phyloP scores from a whole-genome alignment of 1,140 invertebrate genomes.

The Choristoneura fumiferana region DNA sequence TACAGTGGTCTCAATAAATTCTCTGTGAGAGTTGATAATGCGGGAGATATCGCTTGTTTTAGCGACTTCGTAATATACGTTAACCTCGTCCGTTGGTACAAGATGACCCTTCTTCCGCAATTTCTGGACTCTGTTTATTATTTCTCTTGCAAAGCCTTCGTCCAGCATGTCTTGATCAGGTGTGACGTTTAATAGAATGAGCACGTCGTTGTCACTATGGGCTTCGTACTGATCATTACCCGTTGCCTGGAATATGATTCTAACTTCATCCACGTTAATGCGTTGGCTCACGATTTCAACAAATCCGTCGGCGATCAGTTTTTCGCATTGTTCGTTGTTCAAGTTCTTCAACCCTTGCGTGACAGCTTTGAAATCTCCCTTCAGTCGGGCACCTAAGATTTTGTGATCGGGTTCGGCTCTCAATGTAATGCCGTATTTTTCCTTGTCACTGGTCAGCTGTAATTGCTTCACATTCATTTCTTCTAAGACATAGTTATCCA shows the following conservation, averaged over 20 bases:
- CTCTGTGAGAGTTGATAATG: slow-evolving; percentile 84
- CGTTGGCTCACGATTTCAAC: slow-evolving; percentile 87
- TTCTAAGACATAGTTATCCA: slow-evolving; percentile 93
- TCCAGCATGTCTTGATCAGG: slow-evolving; percentile 94
- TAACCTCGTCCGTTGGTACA: slow-evolving; percentile 94
- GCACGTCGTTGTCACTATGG: slow-evolving; percentile 92
- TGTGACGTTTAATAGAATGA: slow-evolving; percentile 88
- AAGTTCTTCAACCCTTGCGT: slow-evolving; percentile 90
- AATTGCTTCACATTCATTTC: slow-evolving; percentile 96
- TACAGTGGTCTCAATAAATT: slow-evolving; percentile 90
- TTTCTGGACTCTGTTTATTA: slow-evolving; percentile 98
- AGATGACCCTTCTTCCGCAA: slow-evolving; percentile 97
- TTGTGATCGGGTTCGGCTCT: slow-evolving; percentile 96
- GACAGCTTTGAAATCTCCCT: slow-evolving; percentile 94
- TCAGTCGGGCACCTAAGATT: slow-evolving; percentile 90
- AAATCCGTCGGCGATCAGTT: slow-evolving; percentile 85
- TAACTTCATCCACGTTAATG: slow-evolving; percentile 89
- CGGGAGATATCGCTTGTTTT: slow-evolving; percentile 82
- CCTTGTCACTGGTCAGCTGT: slow-evolving; percentile 94
- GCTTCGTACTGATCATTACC: slow-evolving; percentile 89
- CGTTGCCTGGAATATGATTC: slow-evolving; percentile 89
- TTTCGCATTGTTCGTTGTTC: slow-evolving; percentile 88
- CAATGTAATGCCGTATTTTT: slow-evolving; percentile 95
- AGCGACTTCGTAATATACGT: slow-evolving; percentile 87
- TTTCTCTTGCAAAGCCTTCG: slow-evolving; percentile 95